These are phyloP conservation scores for Dolichallabes microphthalmus DNA, from an alignment of 2,113 vertebrate species.

Conservation along the genomic window DNA sequence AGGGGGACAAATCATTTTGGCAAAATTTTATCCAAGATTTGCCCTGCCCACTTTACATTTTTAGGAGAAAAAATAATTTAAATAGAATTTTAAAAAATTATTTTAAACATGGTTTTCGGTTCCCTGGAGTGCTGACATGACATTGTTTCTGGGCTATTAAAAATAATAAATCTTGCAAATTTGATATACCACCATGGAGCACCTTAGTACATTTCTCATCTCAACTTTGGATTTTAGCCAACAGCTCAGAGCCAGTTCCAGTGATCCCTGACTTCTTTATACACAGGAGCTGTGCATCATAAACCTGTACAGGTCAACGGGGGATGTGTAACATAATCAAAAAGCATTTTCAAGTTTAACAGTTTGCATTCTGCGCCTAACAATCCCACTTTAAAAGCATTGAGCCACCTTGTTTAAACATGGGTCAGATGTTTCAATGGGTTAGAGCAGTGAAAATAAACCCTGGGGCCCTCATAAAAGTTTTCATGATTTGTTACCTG, in stretches of 20 bases:
- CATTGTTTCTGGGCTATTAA: not conserved
- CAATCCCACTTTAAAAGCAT: slow-evolving; percentile 5
- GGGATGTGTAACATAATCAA: slow-evolving; percentile 16
- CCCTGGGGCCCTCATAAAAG: slow-evolving; percentile 22
- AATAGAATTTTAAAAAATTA: too few species aligned
- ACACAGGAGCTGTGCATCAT: not conserved
- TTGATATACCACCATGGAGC: not conserved
- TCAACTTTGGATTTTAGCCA: not conserved
- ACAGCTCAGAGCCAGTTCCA: not conserved
- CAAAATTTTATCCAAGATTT: not conserved
- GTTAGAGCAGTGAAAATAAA: slow-evolving; percentile 14
- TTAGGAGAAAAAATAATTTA: too few species aligned
- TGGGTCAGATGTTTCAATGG: slow-evolving; percentile 2
- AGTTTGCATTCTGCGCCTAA: slow-evolving; percentile 23
- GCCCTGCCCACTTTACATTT: not conserved
- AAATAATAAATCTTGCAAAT: slow-evolving; percentile 7
- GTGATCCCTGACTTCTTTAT: not conserved
- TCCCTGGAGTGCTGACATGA: not conserved
- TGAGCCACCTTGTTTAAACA: slow-evolving; percentile 29
- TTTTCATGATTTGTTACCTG: slow-evolving; percentile 30
- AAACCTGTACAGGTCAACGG: not conserved
- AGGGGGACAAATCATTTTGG: not conserved
- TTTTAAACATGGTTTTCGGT: not conserved
- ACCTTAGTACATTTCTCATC: not conserved
- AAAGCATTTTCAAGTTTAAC: slow-evolving; percentile 21